A percentile compares a stretch with the other conserved stretches of the same genome.
These are phyloP conservation scores for Drosophila burlai DNA, from an alignment of 1,140 invertebrate species.

Conservation along the genomic window DNA sequence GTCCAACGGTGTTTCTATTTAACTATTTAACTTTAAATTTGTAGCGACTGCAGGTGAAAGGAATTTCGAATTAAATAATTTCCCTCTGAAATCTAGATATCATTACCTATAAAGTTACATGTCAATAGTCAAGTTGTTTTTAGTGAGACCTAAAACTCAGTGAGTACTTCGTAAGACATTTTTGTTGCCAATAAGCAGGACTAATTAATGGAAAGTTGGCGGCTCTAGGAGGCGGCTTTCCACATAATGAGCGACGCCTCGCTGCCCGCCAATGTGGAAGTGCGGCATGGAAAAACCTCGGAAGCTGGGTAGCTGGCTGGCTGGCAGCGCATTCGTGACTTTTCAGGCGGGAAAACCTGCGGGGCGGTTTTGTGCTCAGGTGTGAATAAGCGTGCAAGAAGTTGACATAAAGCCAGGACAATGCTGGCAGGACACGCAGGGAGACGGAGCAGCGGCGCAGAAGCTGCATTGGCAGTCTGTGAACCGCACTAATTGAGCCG, in stretches of 20 bases:
- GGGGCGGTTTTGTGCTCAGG: constrained; percentile 75
- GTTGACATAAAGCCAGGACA: constrained; percentile 75
- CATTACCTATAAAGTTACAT: neutral
- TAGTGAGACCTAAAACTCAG: neutral
- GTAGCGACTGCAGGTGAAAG: neutral
- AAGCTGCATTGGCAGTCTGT: constrained; percentile 75
- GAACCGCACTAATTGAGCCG: constrained; percentile 84
- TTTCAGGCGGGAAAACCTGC: constrained; percentile 70
- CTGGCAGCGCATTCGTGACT: constrained; percentile 64
- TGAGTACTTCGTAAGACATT: too few species aligned
- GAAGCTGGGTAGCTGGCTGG: constrained; percentile 9
- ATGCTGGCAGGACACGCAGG: constrained; percentile 18
- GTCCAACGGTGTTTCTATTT: neutral
- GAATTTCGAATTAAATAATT: neutral
- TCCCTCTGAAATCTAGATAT: neutral
- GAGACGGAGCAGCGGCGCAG: constrained; percentile 24
- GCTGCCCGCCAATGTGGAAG: constrained; percentile 49
- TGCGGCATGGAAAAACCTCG: constrained; percentile 33
- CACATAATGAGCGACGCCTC: constrained; percentile 53
- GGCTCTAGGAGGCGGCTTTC: constrained; percentile 8
- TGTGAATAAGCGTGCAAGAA: constrained; percentile 84
- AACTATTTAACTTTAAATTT: neutral
- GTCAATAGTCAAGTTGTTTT: neutral
- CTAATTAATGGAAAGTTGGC: constrained; percentile 59
- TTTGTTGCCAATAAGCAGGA: constrained; percentile 19